Percentiles rank a stretch among this genome's conserved stretches.
Evolutionary conservation across 2,888 invertebrate genomes (phyloP).

Genomic region (Drosophila lacicola): DNA sequence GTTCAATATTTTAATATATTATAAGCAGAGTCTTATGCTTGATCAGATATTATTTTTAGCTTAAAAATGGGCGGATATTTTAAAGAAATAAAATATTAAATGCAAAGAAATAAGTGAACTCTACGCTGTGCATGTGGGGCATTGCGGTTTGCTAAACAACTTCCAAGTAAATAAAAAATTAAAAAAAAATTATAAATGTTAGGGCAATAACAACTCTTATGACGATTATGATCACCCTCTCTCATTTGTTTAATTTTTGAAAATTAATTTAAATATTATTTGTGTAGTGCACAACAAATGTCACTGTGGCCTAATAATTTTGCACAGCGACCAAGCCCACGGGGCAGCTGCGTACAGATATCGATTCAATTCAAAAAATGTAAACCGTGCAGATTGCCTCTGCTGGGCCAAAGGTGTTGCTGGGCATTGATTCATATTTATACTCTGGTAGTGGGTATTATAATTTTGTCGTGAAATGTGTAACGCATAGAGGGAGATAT

Average conservation of each 20-base stretch:
- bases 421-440: slow-evolving; percentile 27
- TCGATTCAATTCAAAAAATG: slow-evolving; percentile 25
- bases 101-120: background rate
- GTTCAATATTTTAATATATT: slow-evolving; percentile 15
- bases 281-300: background rate
- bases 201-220: no score
- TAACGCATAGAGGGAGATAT: no score
- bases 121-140: background rate
- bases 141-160: background rate
- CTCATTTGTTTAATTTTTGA: background rate
- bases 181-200: background rate
- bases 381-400: slow-evolving; percentile 1
- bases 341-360: slow-evolving; percentile 10
- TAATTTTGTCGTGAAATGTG: no score
- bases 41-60: background rate
- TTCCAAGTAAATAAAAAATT: background rate
- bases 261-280: background rate
- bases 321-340: slow-evolving; percentile 1
- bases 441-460: no score
- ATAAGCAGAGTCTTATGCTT: slow-evolving; percentile 9
- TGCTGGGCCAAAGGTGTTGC: slow-evolving; percentile 25
- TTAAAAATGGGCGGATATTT: no score
- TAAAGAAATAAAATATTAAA: background rate
- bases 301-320: background rate
- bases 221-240: background rate